Conservation (phyloP, 2,888 invertebrate genomes). For the Erpobdella octoculata region DNA sequence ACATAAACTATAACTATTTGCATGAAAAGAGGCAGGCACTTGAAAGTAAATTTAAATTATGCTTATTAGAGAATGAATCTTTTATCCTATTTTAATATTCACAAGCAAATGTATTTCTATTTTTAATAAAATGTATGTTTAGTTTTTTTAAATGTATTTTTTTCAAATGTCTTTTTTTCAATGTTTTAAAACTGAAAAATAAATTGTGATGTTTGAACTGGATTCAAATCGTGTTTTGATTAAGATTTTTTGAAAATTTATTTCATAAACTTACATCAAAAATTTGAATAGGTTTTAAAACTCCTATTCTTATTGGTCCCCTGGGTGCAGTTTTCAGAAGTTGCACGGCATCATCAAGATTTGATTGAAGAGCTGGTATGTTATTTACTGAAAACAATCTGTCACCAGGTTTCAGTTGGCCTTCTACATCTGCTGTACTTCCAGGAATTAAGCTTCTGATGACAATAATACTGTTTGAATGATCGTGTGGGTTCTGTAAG, state of each 20-base stretch:
- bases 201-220: not conserved
- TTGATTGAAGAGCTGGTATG: conserved; percentile 82
- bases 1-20: no score
- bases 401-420: conserved; percentile 92
- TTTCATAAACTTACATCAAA: not conserved
- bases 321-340: conserved; percentile 86
- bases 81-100: not conserved
- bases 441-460: conserved; percentile 95
- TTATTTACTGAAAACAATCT: conserved; percentile 75
- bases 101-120: not conserved
- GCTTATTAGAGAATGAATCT: no score
- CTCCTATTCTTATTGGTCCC: conserved; percentile 87
- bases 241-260: no score
- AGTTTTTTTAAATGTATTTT: no score
- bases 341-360: conserved; percentile 90
- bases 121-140: not conserved
- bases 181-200: not conserved
- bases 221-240: not conserved
- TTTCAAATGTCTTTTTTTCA: not conserved
- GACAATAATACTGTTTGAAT: conserved; percentile 84
- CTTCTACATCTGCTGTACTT: conserved; percentile 92
- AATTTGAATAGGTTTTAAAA: conserved; percentile 63
- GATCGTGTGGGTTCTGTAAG: not conserved
- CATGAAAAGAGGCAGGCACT: no score
- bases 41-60: no score